These are phyloP conservation scores for Catharus minimus DNA, from an alignment of 2,113 vertebrate species.

Conservation along the genomic window DNA sequence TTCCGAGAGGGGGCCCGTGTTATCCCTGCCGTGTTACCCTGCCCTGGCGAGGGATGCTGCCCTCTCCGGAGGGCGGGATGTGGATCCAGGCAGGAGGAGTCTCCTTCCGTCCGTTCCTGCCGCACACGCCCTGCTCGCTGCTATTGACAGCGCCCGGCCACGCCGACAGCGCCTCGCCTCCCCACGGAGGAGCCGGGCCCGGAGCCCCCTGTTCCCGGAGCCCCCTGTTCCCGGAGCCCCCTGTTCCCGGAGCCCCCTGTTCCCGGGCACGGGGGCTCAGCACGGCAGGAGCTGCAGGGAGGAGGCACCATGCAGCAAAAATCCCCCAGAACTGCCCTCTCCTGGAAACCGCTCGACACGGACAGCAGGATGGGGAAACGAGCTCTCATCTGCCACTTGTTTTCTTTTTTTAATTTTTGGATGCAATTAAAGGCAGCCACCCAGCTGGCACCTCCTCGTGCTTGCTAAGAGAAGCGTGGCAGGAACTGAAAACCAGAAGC, in stretches of 20 bases:
- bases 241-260: accelerated
- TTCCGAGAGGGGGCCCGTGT: too few species aligned
- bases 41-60: not conserved
- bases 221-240: too few species aligned
- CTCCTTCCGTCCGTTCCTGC: not conserved
- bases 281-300: not conserved
- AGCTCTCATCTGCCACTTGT: slow-evolving; percentile 15
- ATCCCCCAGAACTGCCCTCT: slow-evolving; percentile 1
- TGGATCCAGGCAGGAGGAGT: not conserved
- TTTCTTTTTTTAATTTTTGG: not conserved
- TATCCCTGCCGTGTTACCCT: not conserved
- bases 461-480: slow-evolving; percentile 9
- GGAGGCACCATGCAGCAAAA: not conserved
- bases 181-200: not conserved
- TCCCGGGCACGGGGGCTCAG: not conserved
- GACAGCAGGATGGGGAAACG: not conserved
- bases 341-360: not conserved
- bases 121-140: not conserved
- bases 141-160: not conserved
- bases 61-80: not conserved
- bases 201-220: not conserved
- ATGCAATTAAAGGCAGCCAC: slow-evolving; percentile 35
- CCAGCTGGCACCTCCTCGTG: not conserved
- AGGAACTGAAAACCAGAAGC: not conserved
- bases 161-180: not conserved